phyloP scores from a whole-genome alignment of 1,140 invertebrate genomes.

The Lepidotrigona ventralis region DNA sequence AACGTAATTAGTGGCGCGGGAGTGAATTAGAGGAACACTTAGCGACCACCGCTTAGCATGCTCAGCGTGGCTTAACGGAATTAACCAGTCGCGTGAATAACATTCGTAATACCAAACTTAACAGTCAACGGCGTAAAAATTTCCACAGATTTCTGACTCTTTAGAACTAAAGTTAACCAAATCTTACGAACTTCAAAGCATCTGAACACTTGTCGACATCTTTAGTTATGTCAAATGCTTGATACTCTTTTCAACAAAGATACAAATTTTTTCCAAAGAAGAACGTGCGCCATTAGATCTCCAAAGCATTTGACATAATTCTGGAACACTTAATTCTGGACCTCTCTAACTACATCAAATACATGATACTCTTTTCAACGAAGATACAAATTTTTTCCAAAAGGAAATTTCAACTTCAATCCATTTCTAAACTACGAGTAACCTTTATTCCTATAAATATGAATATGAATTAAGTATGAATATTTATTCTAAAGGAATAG shows the following conservation, averaged over 20 bases:
- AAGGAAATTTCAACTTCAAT: not conserved
- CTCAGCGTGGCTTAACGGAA: not conserved
- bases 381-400: not conserved
- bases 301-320: too few relatives aligned
- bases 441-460: not conserved
- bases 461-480: not conserved
- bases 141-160: not conserved
- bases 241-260: not conserved
- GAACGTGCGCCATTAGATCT: too few relatives aligned
- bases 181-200: not conserved
- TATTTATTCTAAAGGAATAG: not conserved
- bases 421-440: not conserved
- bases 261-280: not conserved
- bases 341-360: too few relatives aligned
- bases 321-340: not conserved
- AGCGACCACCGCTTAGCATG: slow-evolving; percentile 4
- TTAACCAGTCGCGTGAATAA: not conserved
- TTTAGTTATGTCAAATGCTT: not conserved
- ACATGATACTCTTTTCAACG: too few relatives aligned
- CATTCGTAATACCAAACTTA: not conserved
- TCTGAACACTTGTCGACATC: not conserved
- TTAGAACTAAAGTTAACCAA: not conserved
- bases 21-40: slow-evolving; percentile 26
- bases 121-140: not conserved
- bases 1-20: slow-evolving; percentile 12